phyloP scores from a whole-genome alignment of 2,113 vertebrate genomes.

The Acanthochromis polyacanthus region DNA sequence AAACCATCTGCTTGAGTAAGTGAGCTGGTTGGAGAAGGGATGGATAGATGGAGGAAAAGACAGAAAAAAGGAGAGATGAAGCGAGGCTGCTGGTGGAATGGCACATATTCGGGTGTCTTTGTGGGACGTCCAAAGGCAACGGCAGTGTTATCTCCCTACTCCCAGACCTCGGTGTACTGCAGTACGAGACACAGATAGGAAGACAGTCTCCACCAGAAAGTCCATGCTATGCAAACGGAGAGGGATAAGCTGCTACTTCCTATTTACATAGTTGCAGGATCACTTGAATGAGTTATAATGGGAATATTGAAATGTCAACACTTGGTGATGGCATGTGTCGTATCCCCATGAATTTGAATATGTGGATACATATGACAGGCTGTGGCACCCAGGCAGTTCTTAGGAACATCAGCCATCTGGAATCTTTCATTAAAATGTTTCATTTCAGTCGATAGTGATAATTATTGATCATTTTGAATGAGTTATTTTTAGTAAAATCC shows the following conservation, averaged over 20 bases:
- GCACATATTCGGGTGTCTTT: constrained; percentile 52
- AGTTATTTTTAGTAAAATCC: too few relatives aligned
- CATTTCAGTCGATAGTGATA: too few relatives aligned
- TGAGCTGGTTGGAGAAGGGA: constrained; percentile 43
- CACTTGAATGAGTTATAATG: constrained; percentile 20
- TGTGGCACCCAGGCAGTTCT: neutral
- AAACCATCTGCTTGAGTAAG: constrained; percentile 63
- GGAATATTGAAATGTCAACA: constrained; percentile 35
- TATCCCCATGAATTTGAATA: neutral
- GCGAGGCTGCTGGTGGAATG: constrained; percentile 34
- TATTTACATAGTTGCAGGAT: constrained; percentile 33
- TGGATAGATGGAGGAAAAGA: constrained; percentile 31
- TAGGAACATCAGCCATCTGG: too few relatives aligned
- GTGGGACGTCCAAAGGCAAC: constrained; percentile 63
- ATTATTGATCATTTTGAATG: too few relatives aligned
- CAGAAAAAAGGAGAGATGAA: constrained; percentile 24
- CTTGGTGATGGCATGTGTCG: neutral
- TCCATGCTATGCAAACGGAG: constrained; percentile 24
- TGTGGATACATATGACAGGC: neutral
- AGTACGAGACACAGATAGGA: constrained; percentile 54
- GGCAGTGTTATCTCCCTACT: constrained; percentile 62
- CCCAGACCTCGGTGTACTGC: constrained; percentile 60
- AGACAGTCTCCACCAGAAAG: constrained; percentile 37
- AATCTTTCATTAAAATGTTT: too few relatives aligned
- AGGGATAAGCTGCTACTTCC: constrained; percentile 37